Base-by-base conservation (phyloP, 2,888 invertebrate species). In the Tinea semifulvella region DNA sequence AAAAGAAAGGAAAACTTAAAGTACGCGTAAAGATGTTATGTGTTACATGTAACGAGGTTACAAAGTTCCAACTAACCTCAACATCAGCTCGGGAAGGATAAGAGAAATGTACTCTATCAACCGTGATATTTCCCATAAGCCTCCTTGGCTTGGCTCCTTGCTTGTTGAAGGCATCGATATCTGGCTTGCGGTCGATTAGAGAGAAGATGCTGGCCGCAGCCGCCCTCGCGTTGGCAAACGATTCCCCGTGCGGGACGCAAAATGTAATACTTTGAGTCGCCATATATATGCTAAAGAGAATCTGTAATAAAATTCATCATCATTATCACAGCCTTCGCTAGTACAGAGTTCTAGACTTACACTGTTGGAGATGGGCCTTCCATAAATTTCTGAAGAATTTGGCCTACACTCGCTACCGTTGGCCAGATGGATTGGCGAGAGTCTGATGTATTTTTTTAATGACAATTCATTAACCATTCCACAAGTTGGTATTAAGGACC, bases 61-160 rank as follows among this genome's bases (percentile, higher is more conserved):
- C 10, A 19, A 44, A 1, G 26, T 26, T 6, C 10, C 6, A 14
- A 48, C 50, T 45, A 60, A 88, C 88, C 72, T 84, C 83, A 0
- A 90, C 86, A 53, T 91, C 88, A 11, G 87, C 84, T 42, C 94
- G 70, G 0, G 92, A 87, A 0, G 94, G 94, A 63, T 94, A 94
- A 43, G 83, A 82, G 60, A 94, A 94, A 53, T 85, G 76, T 1
- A 94, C 84, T 51, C 88, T 82, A 51, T 85, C 84, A 53, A 94
- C 84, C 47, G 83, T 75, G 22, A 94, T 87, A 42, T 88, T 84
- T 0, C 94, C 94, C 2, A 65, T 70, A 1, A 88, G 82, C 36
- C 68, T 60, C n/a, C 68, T 60, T 0, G 88, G 88, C 16, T 80
- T 80, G 4, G 76, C 58, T 1, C 94, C 94, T 0, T 68, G 64